phyloP scores from a whole-genome alignment of 1,140 invertebrate species.

The Triops cancriformis region DNA sequence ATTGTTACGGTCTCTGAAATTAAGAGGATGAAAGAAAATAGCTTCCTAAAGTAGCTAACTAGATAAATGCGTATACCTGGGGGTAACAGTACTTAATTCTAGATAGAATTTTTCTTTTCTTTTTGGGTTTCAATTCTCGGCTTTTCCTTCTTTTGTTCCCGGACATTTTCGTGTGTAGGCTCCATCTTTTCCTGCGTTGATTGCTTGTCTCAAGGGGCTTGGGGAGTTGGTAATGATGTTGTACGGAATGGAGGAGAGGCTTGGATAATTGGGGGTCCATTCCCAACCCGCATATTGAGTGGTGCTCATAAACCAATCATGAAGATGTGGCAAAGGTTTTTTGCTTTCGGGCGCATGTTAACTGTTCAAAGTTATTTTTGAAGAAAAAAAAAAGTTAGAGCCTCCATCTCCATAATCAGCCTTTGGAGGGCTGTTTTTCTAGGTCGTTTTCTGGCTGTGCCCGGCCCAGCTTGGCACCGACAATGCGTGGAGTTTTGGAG shows the following conservation, averaged over 20 bases:
- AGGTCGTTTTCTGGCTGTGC: slow-evolving; percentile 5
- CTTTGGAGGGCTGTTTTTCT: background rate
- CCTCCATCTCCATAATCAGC: slow-evolving; percentile 2
- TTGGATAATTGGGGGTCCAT: slow-evolving; percentile 13
- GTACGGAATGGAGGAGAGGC: slow-evolving; percentile 12
- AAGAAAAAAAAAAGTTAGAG: background rate
- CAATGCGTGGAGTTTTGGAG: background rate
- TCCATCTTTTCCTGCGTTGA: background rate
- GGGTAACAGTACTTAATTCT: background rate
- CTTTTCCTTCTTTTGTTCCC: background rate
- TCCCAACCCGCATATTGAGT: slow-evolving; percentile 11
- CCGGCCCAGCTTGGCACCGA: slow-evolving; percentile 7
- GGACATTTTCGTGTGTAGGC: background rate
- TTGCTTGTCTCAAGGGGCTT: background rate
- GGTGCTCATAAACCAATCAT: slow-evolving; percentile 13
- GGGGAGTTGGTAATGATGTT: slow-evolving; percentile 3
- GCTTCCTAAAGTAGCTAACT: background rate
- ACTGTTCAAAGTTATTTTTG: background rate
- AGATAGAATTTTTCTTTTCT: no score
- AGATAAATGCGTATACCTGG: slow-evolving; percentile 1
- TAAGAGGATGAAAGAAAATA: background rate
- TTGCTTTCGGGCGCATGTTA: background rate
- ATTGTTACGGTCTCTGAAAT: background rate
- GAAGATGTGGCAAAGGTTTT: slow-evolving; percentile 4
- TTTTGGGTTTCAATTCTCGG: background rate